Conservation (phyloP, 2,888 invertebrate species). For the Anarsia innoxiella region DNA sequence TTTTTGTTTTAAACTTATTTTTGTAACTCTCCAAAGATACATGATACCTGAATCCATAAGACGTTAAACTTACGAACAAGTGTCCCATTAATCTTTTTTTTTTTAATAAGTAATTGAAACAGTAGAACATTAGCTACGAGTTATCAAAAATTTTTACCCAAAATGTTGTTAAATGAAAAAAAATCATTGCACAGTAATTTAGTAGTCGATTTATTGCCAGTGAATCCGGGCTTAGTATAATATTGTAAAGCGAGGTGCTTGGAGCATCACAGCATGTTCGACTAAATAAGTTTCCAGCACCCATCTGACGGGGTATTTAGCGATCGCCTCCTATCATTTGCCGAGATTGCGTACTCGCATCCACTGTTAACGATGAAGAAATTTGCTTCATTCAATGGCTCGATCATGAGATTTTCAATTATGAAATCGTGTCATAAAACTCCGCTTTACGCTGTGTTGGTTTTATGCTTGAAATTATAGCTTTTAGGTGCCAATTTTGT, state of each 20-base stretch:
- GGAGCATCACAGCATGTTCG: constrained; percentile 7
- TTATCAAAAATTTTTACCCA: too few species aligned
- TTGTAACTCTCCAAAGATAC: too few species aligned
- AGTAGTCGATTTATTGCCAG: constrained; percentile 15
- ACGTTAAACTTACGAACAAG: too few species aligned
- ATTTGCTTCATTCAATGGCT: constrained; percentile 47
- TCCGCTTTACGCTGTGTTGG: constrained; percentile 4
- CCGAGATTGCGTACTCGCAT: constrained; percentile 47
- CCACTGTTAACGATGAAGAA: constrained; percentile 55
- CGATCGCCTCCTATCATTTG: constrained; percentile 48
- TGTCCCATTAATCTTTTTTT: too few species aligned
- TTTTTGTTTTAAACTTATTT: too few species aligned
- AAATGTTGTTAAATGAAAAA: too few species aligned
- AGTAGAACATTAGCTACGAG: too few species aligned
- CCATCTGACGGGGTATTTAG: constrained; percentile 25
- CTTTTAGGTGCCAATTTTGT: too few species aligned
- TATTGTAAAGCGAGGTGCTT: neutral
- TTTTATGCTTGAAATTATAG: constrained; percentile 1
- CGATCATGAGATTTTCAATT: constrained; percentile 33
- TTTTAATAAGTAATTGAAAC: too few species aligned
- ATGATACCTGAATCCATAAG: too few species aligned
- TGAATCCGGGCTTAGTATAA: neutral
- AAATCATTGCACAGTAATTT: constrained; percentile 8
- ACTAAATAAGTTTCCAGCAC: constrained; percentile 24
- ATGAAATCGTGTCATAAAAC: constrained; percentile 8